phyloP scores from a whole-genome alignment of 2,113 vertebrate genomes.

The Dicaeum eximium region DNA sequence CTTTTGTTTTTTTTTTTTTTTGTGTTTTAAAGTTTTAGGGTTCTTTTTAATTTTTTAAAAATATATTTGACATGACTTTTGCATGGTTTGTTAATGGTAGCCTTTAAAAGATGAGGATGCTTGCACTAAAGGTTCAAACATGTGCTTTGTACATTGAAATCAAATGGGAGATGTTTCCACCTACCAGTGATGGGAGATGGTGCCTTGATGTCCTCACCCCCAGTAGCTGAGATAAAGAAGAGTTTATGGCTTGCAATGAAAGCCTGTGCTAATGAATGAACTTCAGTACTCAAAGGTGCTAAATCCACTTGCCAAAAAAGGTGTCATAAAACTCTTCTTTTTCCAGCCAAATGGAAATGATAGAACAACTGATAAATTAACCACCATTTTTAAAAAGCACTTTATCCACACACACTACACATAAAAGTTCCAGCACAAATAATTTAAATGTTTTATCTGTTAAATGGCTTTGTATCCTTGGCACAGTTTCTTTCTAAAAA shows the following conservation, averaged over 20 bases:
- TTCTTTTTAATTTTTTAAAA: accelerated
- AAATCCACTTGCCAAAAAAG: conserved; percentile 27
- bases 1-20: not conserved
- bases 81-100: not conserved
- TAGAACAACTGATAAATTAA: conserved; percentile 43
- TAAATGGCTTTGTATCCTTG: not conserved
- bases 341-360: not conserved
- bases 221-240: not conserved
- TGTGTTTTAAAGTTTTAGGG: not conserved
- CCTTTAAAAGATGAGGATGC: not conserved
- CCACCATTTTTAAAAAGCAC: not conserved
- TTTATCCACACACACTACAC: not conserved
- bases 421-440: not conserved
- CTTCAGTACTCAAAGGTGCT: conserved; percentile 11
- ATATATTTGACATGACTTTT: not conserved
- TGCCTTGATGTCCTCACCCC: not conserved
- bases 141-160: not conserved
- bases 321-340: conserved; percentile 16
- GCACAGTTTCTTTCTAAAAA: not conserved
- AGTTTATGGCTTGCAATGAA: conserved; percentile 19
- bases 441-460: not conserved
- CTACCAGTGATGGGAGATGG: not conserved
- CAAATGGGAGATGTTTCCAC: not conserved
- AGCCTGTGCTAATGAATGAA: conserved; percentile 35
- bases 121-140: not conserved